Evolutionary conservation across 2,888 invertebrate species (phyloP).

Genomic region (Agapetus fuscipes): DNA sequence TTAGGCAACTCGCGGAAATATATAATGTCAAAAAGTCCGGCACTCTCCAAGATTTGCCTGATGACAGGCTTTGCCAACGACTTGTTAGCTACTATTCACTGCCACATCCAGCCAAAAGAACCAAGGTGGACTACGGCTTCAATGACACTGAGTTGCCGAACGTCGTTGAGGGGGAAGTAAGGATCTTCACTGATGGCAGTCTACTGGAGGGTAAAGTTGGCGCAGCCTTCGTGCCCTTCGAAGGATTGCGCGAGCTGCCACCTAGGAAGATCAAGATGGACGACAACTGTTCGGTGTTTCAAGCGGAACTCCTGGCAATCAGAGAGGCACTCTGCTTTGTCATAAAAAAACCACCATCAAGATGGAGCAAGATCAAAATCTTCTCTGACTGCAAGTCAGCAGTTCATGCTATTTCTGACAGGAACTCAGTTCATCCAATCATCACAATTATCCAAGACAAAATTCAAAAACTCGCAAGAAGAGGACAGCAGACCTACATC

Average conservation of each 20-base stretch:
- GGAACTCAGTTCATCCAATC: constrained; percentile 2
- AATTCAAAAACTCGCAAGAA: not conserved
- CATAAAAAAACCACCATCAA: not conserved
- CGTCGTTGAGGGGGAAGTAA: no score
- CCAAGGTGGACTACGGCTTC: no score
- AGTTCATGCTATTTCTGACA: not conserved
- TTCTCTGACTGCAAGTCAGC: constrained; percentile 1
- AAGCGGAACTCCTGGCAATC: constrained; percentile 9
- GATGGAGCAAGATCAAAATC: constrained; percentile 3
- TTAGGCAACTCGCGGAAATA: not conserved
- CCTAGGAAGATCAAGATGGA: constrained; percentile 4
- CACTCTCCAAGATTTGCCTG: not conserved
- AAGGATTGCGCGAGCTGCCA: not conserved
- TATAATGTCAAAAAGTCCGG: no score
- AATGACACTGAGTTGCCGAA: not conserved
- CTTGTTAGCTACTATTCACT: no score
- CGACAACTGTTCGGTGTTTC: constrained; percentile 8
- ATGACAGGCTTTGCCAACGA: not conserved
- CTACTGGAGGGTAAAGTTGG: constrained; percentile 7
- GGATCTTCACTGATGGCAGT: constrained; percentile 5
- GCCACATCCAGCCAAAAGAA: no score
- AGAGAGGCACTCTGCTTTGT: constrained; percentile 3
- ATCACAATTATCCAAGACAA: not conserved
- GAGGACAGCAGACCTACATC: not conserved
- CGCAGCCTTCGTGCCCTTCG: constrained; percentile 3